Evolutionary conservation across 2,797 vertebrate species (phyloP).

Genomic region (Mastacembelus armatus): DNA sequence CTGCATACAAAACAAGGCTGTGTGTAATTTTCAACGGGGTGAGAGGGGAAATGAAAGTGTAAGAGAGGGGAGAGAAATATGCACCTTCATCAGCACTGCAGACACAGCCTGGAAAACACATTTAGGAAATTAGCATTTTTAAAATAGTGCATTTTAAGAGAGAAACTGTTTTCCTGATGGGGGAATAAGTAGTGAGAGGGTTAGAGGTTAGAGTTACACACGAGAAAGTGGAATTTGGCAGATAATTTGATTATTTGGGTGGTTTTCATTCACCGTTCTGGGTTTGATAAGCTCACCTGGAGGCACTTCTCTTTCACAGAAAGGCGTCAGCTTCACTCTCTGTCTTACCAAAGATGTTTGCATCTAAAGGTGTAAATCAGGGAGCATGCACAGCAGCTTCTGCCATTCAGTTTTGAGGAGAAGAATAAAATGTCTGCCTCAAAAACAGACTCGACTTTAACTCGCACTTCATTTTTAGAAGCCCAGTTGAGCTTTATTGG

Average conservation of each 20-base stretch:
- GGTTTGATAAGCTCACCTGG: slow-evolving; percentile 16
- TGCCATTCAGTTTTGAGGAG: slow-evolving; percentile 21
- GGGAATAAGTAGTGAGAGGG: slow-evolving; percentile 15
- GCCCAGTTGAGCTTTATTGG: slow-evolving; percentile 65
- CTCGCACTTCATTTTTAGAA: slow-evolving; percentile 64
- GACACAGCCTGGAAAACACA: slow-evolving; percentile 50
- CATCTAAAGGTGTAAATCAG: slow-evolving; percentile 3
- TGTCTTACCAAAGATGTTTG: slow-evolving; percentile 30
- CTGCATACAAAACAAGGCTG: slow-evolving; percentile 77
- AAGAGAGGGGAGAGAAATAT: slow-evolving; percentile 29
- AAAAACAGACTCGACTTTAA: slow-evolving; percentile 49
- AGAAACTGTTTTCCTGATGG: slow-evolving; percentile 22
- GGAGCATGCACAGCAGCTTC: slow-evolving; percentile 8
- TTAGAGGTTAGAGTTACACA: slow-evolving; percentile 8
- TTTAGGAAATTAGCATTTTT: slow-evolving; percentile 66
- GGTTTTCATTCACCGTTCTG: slow-evolving; percentile 13
- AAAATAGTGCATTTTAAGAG: slow-evolving; percentile 38
- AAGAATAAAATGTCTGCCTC: slow-evolving; percentile 22
- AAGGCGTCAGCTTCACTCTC: slow-evolving; percentile 5
- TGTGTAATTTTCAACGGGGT: slow-evolving; percentile 58
- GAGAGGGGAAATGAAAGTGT: slow-evolving; percentile 47
- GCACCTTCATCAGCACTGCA: slow-evolving; percentile 60
- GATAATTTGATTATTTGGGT: slow-evolving; percentile 34
- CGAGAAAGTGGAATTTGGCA: slow-evolving; percentile 3
- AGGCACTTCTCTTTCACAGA: slow-evolving; percentile 1